Conservation (phyloP, 2,888 invertebrate genomes). For the Archaeoteleia sp. region DNA sequence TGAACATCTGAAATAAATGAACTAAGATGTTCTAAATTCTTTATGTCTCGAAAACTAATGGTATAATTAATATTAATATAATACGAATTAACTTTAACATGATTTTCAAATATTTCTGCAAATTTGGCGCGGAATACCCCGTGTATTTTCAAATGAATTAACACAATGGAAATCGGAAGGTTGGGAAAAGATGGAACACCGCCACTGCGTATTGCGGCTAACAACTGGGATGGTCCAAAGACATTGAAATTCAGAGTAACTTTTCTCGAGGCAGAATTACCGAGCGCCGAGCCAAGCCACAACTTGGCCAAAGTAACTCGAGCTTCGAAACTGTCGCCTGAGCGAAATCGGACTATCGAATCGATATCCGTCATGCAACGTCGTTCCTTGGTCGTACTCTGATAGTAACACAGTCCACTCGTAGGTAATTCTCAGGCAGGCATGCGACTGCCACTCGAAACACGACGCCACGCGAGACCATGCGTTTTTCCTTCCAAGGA, state of each 20-base stretch:
- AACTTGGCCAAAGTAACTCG: conserved; percentile 62
- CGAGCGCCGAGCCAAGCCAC: conserved; percentile 31
- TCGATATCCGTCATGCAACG: conserved; percentile 70
- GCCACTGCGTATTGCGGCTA: conserved; percentile 14
- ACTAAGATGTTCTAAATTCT: no score
- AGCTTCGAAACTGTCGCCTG: conserved; percentile 62
- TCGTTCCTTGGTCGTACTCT: conserved; percentile 57
- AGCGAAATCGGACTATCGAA: conserved; percentile 71
- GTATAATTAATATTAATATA: no score
- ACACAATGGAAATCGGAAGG: not conserved
- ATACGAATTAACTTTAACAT: no score
- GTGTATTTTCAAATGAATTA: no score
- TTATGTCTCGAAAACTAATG: no score
- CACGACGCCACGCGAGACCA: conserved; percentile 62
- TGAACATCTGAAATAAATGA: no score
- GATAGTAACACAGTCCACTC: conserved; percentile 66
- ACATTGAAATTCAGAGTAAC: conserved; percentile 16
- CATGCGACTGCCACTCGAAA: conserved; percentile 70
- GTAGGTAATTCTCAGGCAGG: conserved; percentile 68
- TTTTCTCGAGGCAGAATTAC: conserved; percentile 28
- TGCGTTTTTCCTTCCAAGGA: conserved; percentile 44
- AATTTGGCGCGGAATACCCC: no score
- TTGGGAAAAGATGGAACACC: not conserved
- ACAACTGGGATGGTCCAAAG: conserved; percentile 2
- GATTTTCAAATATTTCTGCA: no score